These are phyloP conservation scores for Salvelinus sp. DNA, from an alignment of 2,113 vertebrate genomes.

Conservation along the genomic window DNA sequence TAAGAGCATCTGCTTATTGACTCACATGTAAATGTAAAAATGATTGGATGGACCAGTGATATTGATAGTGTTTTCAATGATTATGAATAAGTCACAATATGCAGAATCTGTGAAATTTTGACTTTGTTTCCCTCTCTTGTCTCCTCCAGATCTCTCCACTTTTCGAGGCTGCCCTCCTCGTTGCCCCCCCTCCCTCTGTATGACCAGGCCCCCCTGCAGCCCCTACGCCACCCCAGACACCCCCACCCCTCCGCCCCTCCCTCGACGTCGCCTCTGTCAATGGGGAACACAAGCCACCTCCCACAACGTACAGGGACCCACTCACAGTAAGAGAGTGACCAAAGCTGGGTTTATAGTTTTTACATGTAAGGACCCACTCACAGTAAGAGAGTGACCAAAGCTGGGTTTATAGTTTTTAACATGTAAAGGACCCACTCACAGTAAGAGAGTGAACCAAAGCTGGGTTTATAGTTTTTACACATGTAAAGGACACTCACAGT, in stretches of 20 bases:
- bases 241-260: constrained; percentile 82
- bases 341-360: no score
- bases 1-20: no score
- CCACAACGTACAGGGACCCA: constrained; percentile 58
- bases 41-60: no score
- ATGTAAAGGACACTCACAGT: constrained; percentile 67
- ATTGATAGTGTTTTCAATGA: background rate
- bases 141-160: constrained; percentile 71
- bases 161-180: constrained; percentile 78
- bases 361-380: constrained; percentile 54
- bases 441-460: constrained; percentile 55
- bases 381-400: constrained; percentile 58
- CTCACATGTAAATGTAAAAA: no score
- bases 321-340: constrained; percentile 64
- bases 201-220: constrained; percentile 88
- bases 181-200: constrained; percentile 90
- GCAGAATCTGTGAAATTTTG: background rate
- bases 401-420: no score
- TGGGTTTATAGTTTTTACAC: no score
- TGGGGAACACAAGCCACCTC: constrained; percentile 78
- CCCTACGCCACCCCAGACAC: constrained; percentile 89
- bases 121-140: background rate
- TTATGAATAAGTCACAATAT: no score
- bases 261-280: constrained; percentile 86
- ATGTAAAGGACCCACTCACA: constrained; percentile 62